Base-by-base conservation (phyloP, 2,797 vertebrate species). In the Microcaecilia unicolor region DNA sequence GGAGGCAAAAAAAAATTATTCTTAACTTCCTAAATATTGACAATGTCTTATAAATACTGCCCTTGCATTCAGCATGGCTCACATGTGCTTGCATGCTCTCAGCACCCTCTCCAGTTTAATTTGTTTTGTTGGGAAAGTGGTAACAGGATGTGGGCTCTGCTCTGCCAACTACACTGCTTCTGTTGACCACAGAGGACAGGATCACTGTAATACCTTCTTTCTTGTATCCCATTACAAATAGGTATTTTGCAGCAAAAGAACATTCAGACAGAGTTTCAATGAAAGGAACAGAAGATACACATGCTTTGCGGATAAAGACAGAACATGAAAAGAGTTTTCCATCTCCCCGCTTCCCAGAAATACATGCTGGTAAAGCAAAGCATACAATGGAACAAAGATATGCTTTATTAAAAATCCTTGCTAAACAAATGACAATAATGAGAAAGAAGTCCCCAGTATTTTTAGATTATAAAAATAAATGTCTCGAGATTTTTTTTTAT, bases 361-460 rank as follows among this genome's bases (percentile, higher is more conserved):
- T 62, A 74, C 80, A 79, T 87, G 87, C 86, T 53, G 74, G 77
- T 78, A 70, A 73, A 76, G 46, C 67, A 65, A 60, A 67, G 72
- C 55, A 64, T 61, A 81, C 63, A 81, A 55, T 48, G 62, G 66
- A 61, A 84, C 51, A 76, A 74, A 72, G 68, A 72, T 69, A 67
- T 42, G 68, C 43, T 46, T 58, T 48, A 66, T 52, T 63, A 53
- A 53, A 55, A 10, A 41, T 65, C 48, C 39, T 60, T 62, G 61
- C 71, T 74, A 64, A 82, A 89, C 81, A 91, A 83, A 88, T 84
- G 87, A 86, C 83, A 87, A 82, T 73, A 81, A 85, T 78, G 80
- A 81, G 81, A 70, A 85, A 81, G 84, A 74, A 76, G 52, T 70
- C 55, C 64, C 75, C 70, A 81, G 70, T 41, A 76, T 57, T 28